phyloP scores from a whole-genome alignment of 2,888 invertebrate genomes.

The Drosophila kuntzei region DNA sequence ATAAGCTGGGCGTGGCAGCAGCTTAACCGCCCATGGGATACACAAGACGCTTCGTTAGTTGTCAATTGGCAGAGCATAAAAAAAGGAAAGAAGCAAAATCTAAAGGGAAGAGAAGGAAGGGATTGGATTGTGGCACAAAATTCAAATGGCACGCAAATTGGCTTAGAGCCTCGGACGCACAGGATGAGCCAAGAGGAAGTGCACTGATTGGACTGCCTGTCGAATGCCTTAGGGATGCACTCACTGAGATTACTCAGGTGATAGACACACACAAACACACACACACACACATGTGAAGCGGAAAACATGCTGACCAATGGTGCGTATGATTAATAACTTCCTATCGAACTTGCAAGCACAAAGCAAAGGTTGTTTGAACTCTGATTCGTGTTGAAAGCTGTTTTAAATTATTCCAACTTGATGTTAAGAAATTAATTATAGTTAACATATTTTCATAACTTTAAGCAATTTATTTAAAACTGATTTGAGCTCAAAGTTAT shows the following conservation, averaged over 20 bases:
- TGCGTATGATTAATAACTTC: constrained; percentile 70
- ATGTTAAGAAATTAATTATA: no score
- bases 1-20: constrained; percentile 57
- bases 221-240: constrained; percentile 42
- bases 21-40: constrained; percentile 28
- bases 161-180: constrained; percentile 34
- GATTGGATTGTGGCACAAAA: constrained; percentile 11
- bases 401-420: no score
- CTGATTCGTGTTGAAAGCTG: background rate
- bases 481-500: no score
- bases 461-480: background rate
- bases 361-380: background rate
- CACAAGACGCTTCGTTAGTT: constrained; percentile 26
- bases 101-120: background rate
- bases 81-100: background rate
- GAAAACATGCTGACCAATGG: constrained; percentile 54
- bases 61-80: constrained; percentile 16
- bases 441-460: no score
- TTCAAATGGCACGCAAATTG: constrained; percentile 55
- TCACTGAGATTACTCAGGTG: constrained; percentile 36
- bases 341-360: background rate
- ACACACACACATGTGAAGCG: background rate
- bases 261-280: constrained; percentile 1
- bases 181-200: constrained; percentile 24
- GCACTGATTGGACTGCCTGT: constrained; percentile 56